Percentiles rank a stretch among this genome's conserved stretches.
Conservation (phyloP, 2,113 vertebrate species). For the Protobothrops mucrosquamatus region DNA sequence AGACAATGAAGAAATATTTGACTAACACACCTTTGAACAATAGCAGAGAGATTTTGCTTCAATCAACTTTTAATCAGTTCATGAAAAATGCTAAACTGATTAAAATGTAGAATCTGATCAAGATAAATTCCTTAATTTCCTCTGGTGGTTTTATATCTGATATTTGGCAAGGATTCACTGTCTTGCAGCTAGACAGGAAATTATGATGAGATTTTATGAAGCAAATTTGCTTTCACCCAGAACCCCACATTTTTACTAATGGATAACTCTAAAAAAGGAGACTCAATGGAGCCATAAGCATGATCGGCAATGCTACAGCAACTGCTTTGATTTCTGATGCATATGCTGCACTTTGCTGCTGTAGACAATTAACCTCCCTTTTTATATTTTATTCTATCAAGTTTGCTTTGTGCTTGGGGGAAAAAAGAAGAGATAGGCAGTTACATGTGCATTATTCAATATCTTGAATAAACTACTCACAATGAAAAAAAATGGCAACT, state of each 20-base stretch:
- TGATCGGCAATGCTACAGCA: not conserved
- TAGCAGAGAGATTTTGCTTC: not conserved
- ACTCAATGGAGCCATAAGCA: not conserved
- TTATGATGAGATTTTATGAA: not conserved
- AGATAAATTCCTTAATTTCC: constrained; percentile 20
- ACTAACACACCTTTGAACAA: not conserved
- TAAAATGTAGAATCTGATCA: constrained; percentile 25
- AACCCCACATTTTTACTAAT: constrained; percentile 3
- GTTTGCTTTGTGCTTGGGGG: not conserved
- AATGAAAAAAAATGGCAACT: not conserved
- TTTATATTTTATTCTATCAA: not conserved
- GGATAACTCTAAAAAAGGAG: not conserved
- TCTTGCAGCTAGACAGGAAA: constrained; percentile 7
- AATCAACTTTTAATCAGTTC: not conserved
- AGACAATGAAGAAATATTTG: constrained; percentile 30
- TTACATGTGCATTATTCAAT: not conserved
- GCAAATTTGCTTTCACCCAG: not conserved
- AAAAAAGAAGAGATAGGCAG: not conserved
- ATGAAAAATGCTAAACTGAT: constrained; percentile 28
- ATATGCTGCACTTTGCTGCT: not conserved
- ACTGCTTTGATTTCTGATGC: not conserved
- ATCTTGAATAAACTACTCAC: not conserved
- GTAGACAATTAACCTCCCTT: not conserved
- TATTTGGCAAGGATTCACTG: constrained; percentile 5
- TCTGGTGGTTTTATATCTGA: constrained; percentile 24